Conservation (phyloP, 2,888 invertebrate genomes). For the Parochlus steinenii region DNA sequence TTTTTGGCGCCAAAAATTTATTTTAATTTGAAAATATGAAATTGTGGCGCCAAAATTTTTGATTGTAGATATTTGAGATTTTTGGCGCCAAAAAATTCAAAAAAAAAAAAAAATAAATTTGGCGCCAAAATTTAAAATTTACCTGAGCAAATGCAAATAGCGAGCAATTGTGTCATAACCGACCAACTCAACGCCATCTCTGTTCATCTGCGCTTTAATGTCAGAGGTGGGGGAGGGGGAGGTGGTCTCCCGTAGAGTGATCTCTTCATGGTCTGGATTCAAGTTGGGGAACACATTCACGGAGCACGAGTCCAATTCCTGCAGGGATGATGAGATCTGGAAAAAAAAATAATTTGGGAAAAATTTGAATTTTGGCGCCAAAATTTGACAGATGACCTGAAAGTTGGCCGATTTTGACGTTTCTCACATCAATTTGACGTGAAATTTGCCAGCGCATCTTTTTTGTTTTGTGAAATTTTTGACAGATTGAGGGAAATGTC, state of each 20-base stretch:
- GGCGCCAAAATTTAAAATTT: not conserved
- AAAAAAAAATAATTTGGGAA: no score
- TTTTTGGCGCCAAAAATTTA: no score
- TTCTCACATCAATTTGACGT: no score
- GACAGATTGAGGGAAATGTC: no score
- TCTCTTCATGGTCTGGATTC: constrained; percentile 87
- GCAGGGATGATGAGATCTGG: constrained; percentile 25
- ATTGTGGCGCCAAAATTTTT: no score
- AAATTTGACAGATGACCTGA: not conserved
- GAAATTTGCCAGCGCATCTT: no score
- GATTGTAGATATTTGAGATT: not conserved
- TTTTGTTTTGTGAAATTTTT: no score
- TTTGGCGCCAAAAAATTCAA: constrained; percentile 47
- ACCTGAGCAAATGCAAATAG: constrained; percentile 25
- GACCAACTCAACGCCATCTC: constrained; percentile 58
- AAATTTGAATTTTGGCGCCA: not conserved
- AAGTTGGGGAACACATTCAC: constrained; percentile 88
- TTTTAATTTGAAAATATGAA: no score
- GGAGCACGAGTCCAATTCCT: constrained; percentile 81
- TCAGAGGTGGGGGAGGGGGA: constrained; percentile 18
- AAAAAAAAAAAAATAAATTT: constrained; percentile 14
- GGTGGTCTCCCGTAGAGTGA: constrained; percentile 17
- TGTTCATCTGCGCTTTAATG: constrained; percentile 56
- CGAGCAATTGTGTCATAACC: constrained; percentile 26
- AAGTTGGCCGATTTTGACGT: no score